Evolutionary conservation across 2,113 vertebrate genomes (phyloP).

Genomic region (Aegotheles bennettii): DNA sequence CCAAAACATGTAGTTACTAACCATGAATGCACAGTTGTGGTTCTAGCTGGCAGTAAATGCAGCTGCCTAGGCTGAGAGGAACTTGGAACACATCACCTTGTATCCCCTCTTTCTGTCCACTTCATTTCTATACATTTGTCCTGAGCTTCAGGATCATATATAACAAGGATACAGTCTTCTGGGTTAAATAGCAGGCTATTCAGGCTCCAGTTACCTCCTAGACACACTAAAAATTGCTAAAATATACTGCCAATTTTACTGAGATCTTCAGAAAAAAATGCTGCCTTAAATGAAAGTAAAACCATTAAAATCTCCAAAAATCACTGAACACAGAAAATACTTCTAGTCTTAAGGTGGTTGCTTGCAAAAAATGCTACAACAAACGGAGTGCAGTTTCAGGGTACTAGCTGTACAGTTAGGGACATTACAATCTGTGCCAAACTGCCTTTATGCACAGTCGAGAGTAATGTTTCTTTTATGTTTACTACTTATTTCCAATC

Average conservation of each 20-base stretch:
- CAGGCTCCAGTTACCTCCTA: not conserved
- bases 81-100: not conserved
- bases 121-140: rapidly evolving
- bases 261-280: not conserved
- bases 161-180: not conserved
- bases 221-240: not conserved
- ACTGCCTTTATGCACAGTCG: not conserved
- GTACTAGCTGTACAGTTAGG: no score
- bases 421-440: not conserved
- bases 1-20: not conserved
- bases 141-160: not conserved
- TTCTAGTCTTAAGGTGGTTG: not conserved
- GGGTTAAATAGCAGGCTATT: not conserved
- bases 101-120: not conserved
- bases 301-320: not conserved
- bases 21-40: not conserved
- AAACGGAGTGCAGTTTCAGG: not conserved
- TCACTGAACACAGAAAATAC: not conserved
- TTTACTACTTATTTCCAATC: not conserved
- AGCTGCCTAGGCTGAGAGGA: not conserved
- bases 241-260: not conserved
- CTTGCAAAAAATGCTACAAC: not conserved
- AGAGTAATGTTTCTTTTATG: not conserved
- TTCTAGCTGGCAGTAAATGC: not conserved
- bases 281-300: not conserved